These are phyloP conservation scores for Napeogenes inachia DNA, from an alignment of 2,888 invertebrate genomes.

Conservation along the genomic window DNA sequence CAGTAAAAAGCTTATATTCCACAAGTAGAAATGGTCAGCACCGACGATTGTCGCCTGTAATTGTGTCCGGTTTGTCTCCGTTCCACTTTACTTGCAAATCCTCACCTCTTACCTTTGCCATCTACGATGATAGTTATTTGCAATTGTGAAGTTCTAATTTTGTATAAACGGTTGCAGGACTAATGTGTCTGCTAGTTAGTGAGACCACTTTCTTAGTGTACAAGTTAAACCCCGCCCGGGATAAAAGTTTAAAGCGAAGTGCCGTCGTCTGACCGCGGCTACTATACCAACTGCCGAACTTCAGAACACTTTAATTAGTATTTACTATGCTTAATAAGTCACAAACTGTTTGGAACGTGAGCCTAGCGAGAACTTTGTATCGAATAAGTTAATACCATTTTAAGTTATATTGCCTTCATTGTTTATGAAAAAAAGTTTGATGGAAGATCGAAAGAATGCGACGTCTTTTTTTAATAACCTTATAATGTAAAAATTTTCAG, in stretches of 20 bases:
- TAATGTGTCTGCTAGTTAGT: constrained; percentile 23
- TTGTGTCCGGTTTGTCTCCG: constrained; percentile 62
- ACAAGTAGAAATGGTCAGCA: constrained; percentile 45
- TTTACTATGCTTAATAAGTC: constrained; percentile 45
- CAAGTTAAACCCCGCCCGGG: constrained; percentile 43
- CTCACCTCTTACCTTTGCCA: constrained; percentile 29
- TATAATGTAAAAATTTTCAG: constrained; percentile 22
- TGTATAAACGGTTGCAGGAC: constrained; percentile 17
- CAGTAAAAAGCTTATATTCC: constrained; percentile 61
- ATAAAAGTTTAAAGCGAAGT: constrained; percentile 52
- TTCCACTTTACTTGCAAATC: constrained; percentile 36
- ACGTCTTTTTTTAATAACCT: constrained; percentile 36
- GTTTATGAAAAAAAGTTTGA: constrained; percentile 37
- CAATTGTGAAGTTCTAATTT: constrained; percentile 24
- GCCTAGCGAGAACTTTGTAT: constrained; percentile 28
- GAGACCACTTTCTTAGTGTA: constrained; percentile 42
- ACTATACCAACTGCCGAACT: constrained; percentile 50
- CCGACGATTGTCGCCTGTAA: constrained; percentile 66
- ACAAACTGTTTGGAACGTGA: constrained; percentile 37
- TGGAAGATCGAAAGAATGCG: constrained; percentile 41
- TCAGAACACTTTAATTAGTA: constrained; percentile 61
- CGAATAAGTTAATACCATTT: constrained; percentile 35
- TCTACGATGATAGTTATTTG: constrained; percentile 23
- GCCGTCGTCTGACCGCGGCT: constrained; percentile 43
- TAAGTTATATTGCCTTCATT: constrained; percentile 23